Conservation (phyloP, 1,140 invertebrate genomes). For the Rhopalosiphum maidis region DNA sequence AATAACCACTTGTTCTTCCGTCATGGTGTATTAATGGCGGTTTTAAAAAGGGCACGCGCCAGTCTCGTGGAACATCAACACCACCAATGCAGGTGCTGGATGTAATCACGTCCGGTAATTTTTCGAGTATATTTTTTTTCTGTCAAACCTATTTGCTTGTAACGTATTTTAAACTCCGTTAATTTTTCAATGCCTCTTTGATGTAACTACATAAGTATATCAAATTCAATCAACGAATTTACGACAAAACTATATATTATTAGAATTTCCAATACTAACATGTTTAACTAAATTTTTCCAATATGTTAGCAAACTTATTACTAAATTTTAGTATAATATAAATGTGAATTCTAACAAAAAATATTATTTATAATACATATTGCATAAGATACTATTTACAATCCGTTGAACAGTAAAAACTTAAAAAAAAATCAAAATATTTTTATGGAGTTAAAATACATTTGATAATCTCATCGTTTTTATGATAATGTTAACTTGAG, state of each 20-base stretch:
- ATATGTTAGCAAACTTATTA: not conserved
- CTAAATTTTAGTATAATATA: not conserved
- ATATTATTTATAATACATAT: not conserved
- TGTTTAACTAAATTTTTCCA: no score
- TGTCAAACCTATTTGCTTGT: not conserved
- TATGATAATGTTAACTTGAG: not conserved
- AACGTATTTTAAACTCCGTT: not conserved
- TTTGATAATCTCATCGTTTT: not conserved
- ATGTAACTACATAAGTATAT: not conserved
- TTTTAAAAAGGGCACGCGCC: constrained; percentile 50
- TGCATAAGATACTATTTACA: not conserved
- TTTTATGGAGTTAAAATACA: not conserved
- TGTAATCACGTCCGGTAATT: constrained; percentile 54
- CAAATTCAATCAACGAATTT: not conserved
- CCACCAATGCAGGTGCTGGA: not conserved
- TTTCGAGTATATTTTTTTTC: constrained; percentile 1
- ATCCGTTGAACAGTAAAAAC: not conserved
- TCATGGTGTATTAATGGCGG: constrained; percentile 50
- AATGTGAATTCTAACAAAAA: not conserved
- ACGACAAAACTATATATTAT: no score
- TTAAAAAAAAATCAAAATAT: not conserved
- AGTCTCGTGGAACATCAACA: constrained; percentile 27
- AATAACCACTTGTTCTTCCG: constrained; percentile 13
- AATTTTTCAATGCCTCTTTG: not conserved
- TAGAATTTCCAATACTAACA: no score